Evolutionary conservation across 2,888 invertebrate species (phyloP), one percentile per base, ranked within the genome.

Genomic region (Hesperia comma): DNA sequence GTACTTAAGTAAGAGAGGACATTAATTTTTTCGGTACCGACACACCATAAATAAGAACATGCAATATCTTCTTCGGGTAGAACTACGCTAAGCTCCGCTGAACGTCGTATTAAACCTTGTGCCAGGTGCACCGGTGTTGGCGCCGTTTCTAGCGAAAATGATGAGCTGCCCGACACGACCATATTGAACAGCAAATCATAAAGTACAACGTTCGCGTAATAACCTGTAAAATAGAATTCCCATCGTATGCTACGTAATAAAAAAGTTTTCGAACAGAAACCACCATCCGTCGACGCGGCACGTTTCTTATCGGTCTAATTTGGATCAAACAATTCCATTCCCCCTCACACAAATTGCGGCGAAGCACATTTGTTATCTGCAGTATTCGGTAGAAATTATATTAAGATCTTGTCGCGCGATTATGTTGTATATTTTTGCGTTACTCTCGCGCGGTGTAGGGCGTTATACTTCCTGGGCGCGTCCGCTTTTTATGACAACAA

Each of bases 351-450:
- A 87, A 88, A 85, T 87, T 87, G 84, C 81, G 82, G 82, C 82
- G 82, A 82, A 78, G 83, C 85, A 84, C 86, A 88, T 89, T 88
- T 85, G 86, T 87, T 89, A 88, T 90, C 89, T 87, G 83, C 88
- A 88, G 83, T 88, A 87, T 88, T 87, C 79, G 80, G 79, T 79
- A 86, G 87, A 89, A 90, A 90, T 90, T 90, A 89, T 89, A 88
- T 88, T 88, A 89, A 90, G 89, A 90, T 90, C 82, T 85, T 84
- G 84, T 83, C 78, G 77, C 77, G 82, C 80, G 90, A 90, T 90
- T 89, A 87, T 84, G 83, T 83, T 86, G 83, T 86, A 81, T 84
- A 86, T 86, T 88, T 88, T 87, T 87, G 83, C 80, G 85, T 81
- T 82, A 74, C 77, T 80, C 77, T 77, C 75, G 78, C 74, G 77